phyloP scores from a whole-genome alignment of 2,888 invertebrate species.

The Cheiracanthium punctorium region DNA sequence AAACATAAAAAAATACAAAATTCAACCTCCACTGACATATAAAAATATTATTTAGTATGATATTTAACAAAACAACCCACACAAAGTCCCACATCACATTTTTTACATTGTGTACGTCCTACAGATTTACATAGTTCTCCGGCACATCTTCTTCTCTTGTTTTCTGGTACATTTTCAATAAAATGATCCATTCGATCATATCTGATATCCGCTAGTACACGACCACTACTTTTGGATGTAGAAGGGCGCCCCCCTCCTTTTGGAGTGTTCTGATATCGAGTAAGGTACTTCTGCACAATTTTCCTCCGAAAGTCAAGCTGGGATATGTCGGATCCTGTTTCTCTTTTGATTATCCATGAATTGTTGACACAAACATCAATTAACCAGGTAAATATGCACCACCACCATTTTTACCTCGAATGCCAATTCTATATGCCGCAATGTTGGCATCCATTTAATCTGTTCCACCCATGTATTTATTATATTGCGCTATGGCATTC shows the following conservation, averaged over 20 bases:
- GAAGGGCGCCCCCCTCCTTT: background rate
- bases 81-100: background rate
- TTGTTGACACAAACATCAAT: background rate
- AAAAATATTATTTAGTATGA: background rate
- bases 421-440: background rate
- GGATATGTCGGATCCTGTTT: constrained; percentile 1
- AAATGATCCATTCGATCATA: background rate
- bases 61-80: background rate
- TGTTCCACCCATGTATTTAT: background rate
- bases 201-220: background rate
- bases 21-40: background rate
- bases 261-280: background rate
- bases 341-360: background rate
- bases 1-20: background rate
- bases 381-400: background rate
- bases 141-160: background rate
- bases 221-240: background rate
- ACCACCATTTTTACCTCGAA: background rate
- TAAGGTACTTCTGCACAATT: background rate
- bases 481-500: background rate
- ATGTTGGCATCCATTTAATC: background rate
- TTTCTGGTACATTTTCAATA: background rate
- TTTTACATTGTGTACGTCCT: background rate
- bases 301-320: background rate
- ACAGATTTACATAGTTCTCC: background rate